These are phyloP conservation scores for Chrysocyon brachyurus DNA, from an alignment of 2,797 vertebrate species.

Conservation along the genomic window DNA sequence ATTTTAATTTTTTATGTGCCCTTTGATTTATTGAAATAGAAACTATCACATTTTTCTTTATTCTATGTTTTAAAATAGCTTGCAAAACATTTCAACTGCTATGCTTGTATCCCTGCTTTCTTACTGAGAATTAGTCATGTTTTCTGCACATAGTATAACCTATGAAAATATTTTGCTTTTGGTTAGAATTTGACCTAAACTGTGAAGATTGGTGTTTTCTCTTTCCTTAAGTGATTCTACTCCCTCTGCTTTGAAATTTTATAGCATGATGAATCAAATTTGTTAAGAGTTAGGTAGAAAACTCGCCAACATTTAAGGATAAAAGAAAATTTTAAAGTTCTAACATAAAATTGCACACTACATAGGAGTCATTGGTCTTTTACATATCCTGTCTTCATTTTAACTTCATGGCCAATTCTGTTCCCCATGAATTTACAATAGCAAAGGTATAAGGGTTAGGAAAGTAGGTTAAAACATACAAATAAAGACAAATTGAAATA, in stretches of 20 bases:
- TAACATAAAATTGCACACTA: not conserved
- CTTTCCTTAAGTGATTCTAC: not conserved
- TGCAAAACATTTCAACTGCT: constrained; percentile 6
- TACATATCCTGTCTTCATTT: not conserved
- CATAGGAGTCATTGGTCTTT: not conserved
- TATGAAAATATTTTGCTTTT: not conserved
- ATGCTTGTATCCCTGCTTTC: not conserved
- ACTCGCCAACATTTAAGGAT: not conserved
- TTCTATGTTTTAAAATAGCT: not conserved
- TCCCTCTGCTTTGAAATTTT: not conserved
- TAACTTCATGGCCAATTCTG: not conserved
- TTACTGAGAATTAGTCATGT: not conserved
- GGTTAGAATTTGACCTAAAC: constrained; percentile 7
- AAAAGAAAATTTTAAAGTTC: not conserved
- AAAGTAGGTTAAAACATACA: not conserved
- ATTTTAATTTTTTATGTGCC: not conserved
- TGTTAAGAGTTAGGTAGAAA: constrained; percentile 2
- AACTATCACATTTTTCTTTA: not conserved
- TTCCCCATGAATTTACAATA: not conserved
- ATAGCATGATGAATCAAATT: not conserved
- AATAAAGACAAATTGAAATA: not conserved
- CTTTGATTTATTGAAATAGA: not conserved
- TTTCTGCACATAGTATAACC: not conserved
- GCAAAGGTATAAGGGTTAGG: not conserved
- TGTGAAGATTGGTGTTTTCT: not conserved